Evolutionary conservation across 2,888 invertebrate species (phyloP).

Genomic region (Nipponacmea schrenckii): DNA sequence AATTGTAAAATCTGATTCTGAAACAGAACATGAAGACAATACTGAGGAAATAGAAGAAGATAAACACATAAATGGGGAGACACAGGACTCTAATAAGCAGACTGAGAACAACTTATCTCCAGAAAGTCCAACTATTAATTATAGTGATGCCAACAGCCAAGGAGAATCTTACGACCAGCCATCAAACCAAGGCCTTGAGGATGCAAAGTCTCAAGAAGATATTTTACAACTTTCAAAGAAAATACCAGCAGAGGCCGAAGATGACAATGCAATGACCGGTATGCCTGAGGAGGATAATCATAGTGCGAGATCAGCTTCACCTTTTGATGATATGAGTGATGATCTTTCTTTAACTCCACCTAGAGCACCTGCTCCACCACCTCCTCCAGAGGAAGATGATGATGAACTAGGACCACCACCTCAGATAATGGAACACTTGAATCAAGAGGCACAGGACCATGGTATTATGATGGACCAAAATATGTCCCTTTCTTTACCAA

Average conservation of each 20-base stretch:
- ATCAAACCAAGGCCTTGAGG: not conserved
- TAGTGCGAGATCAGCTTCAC: slow-evolving; percentile 23
- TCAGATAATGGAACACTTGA: slow-evolving; percentile 21
- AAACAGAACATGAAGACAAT: slow-evolving; percentile 17
- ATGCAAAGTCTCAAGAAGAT: not conserved
- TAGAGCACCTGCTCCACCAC: slow-evolving; percentile 38
- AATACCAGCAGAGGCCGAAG: slow-evolving; percentile 5
- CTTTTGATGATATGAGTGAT: slow-evolving; percentile 37
- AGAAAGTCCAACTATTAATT: slow-evolving; percentile 4
- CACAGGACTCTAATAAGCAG: slow-evolving; percentile 9
- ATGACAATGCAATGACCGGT: slow-evolving; percentile 14
- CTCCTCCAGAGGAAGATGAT: slow-evolving; percentile 38
- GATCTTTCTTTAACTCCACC: slow-evolving; percentile 43
- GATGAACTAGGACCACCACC: slow-evolving; percentile 18
- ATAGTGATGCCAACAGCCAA: slow-evolving; percentile 2
- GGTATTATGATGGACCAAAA: not conserved
- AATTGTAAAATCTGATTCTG: slow-evolving; percentile 9
- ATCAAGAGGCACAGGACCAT: slow-evolving; percentile 1
- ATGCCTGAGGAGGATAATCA: slow-evolving; percentile 22
- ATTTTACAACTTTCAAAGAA: not conserved
- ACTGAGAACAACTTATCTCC: slow-evolving; percentile 8
- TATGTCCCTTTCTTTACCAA: not conserved
- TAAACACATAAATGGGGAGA: slow-evolving; percentile 25
- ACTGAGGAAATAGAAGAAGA: slow-evolving; percentile 25
- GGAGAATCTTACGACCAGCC: not conserved